Evolutionary conservation across 1,140 invertebrate species (phyloP), one percentile per base, ranked within the genome.

Genomic region (Heliconius himera): DNA sequence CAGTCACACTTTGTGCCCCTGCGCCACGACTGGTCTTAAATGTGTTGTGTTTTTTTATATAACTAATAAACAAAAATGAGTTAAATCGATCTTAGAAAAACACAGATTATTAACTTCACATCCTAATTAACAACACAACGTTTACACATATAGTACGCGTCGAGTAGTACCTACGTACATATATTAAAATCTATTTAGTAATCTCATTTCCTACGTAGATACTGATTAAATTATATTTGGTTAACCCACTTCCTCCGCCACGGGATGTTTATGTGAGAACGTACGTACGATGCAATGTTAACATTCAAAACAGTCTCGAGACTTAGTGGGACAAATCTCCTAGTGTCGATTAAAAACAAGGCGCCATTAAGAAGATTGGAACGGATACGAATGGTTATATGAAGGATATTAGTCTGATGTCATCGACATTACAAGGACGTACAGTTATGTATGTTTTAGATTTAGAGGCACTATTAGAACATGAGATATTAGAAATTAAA

Each of bases 171-270:
- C 13, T 16, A 46, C 41, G 41, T 13, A 46, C 3, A 46, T 46
- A 80, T 79, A 81, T 82, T 36, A 80, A 73, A 77, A 82, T 84
- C 78, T 82, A 80, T 84, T 86, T 80, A 75, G 81, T 84, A 80
- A 82, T 81, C 80, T 82, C 77, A 74, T 86, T 85, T 85, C 82
- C 81, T 81, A 79, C 54, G 79, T 79, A 78, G 76, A 66, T 60
- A 79, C 80, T 86, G 86, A 90, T 89, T 89, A 85, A 86, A 87
- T 87, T 85, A 85, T 91, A 90, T 91, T 91, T 87, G 84, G 83
- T 88, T 91, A 92, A 89, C 88, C 90, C 85, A 90, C 78, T 90
- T 91, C 87, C 89, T 88, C 77, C 75, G 41, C 41, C 76, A 83
- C 87, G 88, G 90, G 89, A 89, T 91, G 91, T 91, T 91, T 91